Evolutionary conservation across 2,797 vertebrate species (phyloP), one percentile per base, ranked within the genome.

Genomic region (Myotis vivesi): DNA sequence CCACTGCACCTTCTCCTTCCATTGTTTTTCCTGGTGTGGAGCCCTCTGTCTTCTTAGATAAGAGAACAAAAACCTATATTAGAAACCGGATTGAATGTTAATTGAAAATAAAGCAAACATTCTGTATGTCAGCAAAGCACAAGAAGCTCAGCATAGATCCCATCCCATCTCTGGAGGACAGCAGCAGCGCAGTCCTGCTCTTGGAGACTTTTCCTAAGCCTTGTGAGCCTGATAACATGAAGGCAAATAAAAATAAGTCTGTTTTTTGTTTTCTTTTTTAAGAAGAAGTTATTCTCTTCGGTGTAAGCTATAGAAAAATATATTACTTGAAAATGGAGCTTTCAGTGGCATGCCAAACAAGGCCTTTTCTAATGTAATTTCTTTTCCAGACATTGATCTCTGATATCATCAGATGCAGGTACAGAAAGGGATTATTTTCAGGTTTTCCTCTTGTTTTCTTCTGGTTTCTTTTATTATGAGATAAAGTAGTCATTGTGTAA

Each of bases 81-180:
- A 79, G 92, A 96, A 94, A 80, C 23, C 28, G 89, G 84, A 15
- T 1, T 0, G 23, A 66, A 17, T 57, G 22, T 90, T 97, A 51
- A 84, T 66, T 92, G 92, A 64, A 94, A 97, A 96, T 84, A 86
- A 93, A 10, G 68, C 1, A 38, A 84, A 95, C 30, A 17, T 87
- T 17, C 41, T 38, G 1, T n/a, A 2, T 87, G 71, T 72, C 59
- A 22, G 91, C 75, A 87, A 89, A 89, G 84, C 91, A 94, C 96
- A 92, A n/a, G 76, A 90, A 59, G 44, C 55, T 95, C 46, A 20
- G 13, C 55, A 66, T 38, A 86, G 73, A 94, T 75, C 55, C 81
- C 62, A 80, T 95, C 81, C 33, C 20, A 33, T 88, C 89, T 2
- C 71, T 5, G 57, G 49, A 12, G 53, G 38, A 8, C 17, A 20